Base-by-base conservation (phyloP, 2,888 invertebrate species). In the Metellina segmentata region DNA sequence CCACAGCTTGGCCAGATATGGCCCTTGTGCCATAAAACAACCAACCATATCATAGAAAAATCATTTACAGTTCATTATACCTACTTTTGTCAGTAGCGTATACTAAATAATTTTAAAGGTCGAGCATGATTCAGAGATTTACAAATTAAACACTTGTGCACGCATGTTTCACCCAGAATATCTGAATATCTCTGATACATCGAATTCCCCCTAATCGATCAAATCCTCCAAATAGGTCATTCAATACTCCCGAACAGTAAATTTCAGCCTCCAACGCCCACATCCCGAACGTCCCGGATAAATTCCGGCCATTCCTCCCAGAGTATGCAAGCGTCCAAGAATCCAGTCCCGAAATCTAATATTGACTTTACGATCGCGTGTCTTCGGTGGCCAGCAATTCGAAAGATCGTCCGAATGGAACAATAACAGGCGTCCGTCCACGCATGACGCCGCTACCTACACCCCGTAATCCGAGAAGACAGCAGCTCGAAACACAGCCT, bases 381-480 rank as follows among this genome's bases (percentile, higher is more conserved):
- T 51, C 16, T 78, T 51, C 78, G 9, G 49, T 11, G 78, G 77
- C 61, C 48, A 53, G 19, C 16, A 16, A 20, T 48, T 20, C 34
- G 34, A 8, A 52, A 34, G 53, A 61, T 81, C 72, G 9, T 52
- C 81, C 81, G 19, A 81, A 81, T 53, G 87, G 79, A 87, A 87
- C 87, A 87, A 87, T 81, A 87, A 81, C 87, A 79, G 19, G 20
- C 71, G 49, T 53, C 72, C 71, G 51, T 6, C 79, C 51, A 70
- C 52, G 53, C 78, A 52, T 81, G 79, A 53, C 72, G 71, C 61
- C 19, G 70, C 77, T 51, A 34, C 51, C 51, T 71, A 53, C 72
- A 79, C 8, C 13, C 79, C 70, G 16, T 87, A 87, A 87, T 87
- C 78, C 70, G 20, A 71, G 71, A 79, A 19, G 86, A 77, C 79